A percentile compares a stretch with the other conserved stretches of the same genome.
Conservation (phyloP, 1,140 invertebrate genomes). For the Idris sp. region DNA sequence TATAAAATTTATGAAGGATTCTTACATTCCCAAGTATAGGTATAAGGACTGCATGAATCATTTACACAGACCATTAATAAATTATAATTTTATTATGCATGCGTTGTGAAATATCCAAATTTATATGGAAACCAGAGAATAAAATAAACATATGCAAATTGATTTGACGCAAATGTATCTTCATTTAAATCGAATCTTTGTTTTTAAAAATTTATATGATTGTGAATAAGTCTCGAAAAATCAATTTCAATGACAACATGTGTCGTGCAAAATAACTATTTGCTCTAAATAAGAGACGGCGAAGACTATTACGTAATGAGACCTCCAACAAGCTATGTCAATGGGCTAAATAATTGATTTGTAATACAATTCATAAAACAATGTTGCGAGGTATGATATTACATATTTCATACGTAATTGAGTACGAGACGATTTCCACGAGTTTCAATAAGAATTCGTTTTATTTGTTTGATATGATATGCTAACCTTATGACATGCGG, state of each 20-base stretch:
- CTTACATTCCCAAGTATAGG: too few relatives aligned
- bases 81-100: too few relatives aligned
- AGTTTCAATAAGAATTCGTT: slow-evolving; percentile 26
- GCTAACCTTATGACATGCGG: slow-evolving; percentile 27
- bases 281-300: slow-evolving; percentile 34
- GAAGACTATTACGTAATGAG: slow-evolving; percentile 31
- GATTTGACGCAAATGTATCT: too few relatives aligned
- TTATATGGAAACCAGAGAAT: too few relatives aligned
- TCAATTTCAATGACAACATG: slow-evolving; percentile 1
- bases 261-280: slow-evolving; percentile 14
- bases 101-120: too few relatives aligned
- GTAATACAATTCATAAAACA: slow-evolving; percentile 54
- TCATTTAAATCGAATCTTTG: too few relatives aligned
- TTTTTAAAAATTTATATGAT: too few relatives aligned
- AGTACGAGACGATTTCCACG: slow-evolving; percentile 36
- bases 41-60: too few relatives aligned
- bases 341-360: slow-evolving; percentile 51
- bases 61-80: too few relatives aligned
- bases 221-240: slow-evolving; percentile 1
- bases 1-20: too few relatives aligned
- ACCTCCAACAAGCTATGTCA: slow-evolving; percentile 46
- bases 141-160: too few relatives aligned
- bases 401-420: slow-evolving; percentile 38
- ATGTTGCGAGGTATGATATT: slow-evolving; percentile 26
- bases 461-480: slow-evolving; percentile 20